Percentiles rank a stretch among this genome's conserved stretches.
phyloP scores from a whole-genome alignment of 2,797 vertebrate genomes.

The Cetoscarus ocellatus region DNA sequence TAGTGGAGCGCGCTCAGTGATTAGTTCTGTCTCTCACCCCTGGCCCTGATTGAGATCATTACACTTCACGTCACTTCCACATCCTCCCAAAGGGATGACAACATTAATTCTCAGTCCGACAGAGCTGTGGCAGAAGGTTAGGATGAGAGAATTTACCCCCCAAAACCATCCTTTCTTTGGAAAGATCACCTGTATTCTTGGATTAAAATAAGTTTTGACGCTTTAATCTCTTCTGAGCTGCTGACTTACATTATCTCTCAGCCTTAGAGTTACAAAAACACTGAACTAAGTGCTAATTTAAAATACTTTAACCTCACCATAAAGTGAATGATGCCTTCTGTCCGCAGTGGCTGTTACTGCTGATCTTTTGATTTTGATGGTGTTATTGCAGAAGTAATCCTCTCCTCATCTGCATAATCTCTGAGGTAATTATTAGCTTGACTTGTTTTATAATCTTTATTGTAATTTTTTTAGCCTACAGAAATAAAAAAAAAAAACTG shows the following conservation, averaged over 20 bases:
- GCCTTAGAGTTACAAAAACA: neutral
- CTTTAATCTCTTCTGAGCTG: neutral
- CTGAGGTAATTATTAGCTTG: slow-evolving; percentile 83
- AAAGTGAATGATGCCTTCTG: neutral
- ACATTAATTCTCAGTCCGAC: slow-evolving; percentile 75
- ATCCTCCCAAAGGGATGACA: slow-evolving; percentile 80
- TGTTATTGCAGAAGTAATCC: slow-evolving; percentile 83
- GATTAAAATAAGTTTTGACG: slow-evolving; percentile 4
- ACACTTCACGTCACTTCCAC: slow-evolving; percentile 84
- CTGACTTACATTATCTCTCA: neutral
- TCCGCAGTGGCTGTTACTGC: slow-evolving; percentile 46
- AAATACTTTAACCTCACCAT: slow-evolving; percentile 3
- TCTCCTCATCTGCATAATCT: slow-evolving; percentile 84
- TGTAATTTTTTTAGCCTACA: slow-evolving; percentile 54
- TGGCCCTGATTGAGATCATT: slow-evolving; percentile 87
- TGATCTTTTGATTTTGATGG: slow-evolving; percentile 71
- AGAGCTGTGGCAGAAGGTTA: slow-evolving; percentile 56
- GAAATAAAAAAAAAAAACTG: slow-evolving; percentile 67
- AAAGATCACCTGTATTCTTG: slow-evolving; percentile 36
- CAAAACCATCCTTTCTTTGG: slow-evolving; percentile 12
- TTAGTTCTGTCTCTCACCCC: slow-evolving; percentile 86
- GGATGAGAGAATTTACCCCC: slow-evolving; percentile 41
- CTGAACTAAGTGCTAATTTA: neutral
- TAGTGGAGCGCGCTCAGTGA: slow-evolving; percentile 81
- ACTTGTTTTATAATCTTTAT: slow-evolving; percentile 84